These are phyloP conservation scores for Byasa hedistus DNA, from an alignment of 2,888 invertebrate species.

Conservation along the genomic window DNA sequence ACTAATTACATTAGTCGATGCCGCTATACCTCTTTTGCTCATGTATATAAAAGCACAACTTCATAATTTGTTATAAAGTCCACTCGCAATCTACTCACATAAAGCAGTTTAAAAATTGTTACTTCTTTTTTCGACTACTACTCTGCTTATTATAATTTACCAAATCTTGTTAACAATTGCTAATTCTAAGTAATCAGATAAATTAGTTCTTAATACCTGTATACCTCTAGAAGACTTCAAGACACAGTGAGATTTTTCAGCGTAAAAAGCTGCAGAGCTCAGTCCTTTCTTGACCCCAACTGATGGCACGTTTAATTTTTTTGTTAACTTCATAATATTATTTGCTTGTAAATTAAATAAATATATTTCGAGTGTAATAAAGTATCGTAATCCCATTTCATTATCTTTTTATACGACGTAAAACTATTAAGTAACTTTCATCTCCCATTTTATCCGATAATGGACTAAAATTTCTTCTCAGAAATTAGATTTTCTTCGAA, in stretches of 20 bases:
- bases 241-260: no score
- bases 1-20: conserved; percentile 24
- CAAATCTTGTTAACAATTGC: not conserved
- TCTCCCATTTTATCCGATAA: conserved; percentile 5
- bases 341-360: not conserved
- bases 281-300: no score
- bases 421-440: conserved; percentile 3
- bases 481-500: conserved; percentile 10
- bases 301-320: not conserved
- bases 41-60: not conserved
- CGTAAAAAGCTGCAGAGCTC: no score
- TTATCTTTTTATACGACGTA: not conserved
- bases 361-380: not conserved
- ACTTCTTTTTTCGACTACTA: no score
- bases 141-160: no score
- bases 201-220: no score
- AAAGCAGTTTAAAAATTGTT: not conserved
- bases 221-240: no score
- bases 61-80: not conserved
- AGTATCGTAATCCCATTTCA: not conserved
- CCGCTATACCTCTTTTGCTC: conserved; percentile 3
- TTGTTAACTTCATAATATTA: not conserved
- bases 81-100: not conserved
- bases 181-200: no score
- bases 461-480: conserved; percentile 6